Percentiles rank a stretch among this genome's conserved stretches.
Conservation (phyloP, 2,888 invertebrate species). For the Brenthis hecate region DNA sequence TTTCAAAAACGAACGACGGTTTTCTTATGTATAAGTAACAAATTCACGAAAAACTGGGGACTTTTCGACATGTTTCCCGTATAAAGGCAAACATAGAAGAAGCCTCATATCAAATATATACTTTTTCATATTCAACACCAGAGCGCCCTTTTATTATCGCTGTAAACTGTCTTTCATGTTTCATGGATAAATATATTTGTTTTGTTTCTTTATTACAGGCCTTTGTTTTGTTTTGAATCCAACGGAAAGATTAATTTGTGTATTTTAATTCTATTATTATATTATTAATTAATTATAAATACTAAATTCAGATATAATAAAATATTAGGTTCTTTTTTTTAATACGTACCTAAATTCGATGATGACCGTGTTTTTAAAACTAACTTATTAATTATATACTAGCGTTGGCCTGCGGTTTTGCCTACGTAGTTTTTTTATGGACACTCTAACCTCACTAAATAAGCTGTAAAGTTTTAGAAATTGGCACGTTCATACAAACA, state of each 20-base stretch:
- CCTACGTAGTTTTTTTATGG: too few species aligned
- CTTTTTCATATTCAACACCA: constrained; percentile 30
- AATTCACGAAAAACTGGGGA: constrained; percentile 9
- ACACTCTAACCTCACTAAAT: too few species aligned
- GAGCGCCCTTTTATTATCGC: constrained; percentile 26
- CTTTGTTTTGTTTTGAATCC: background rate
- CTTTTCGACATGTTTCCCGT: constrained; percentile 16
- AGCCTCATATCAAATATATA: constrained; percentile 27
- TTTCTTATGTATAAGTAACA: constrained; percentile 13
- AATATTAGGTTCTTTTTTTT: too few species aligned
- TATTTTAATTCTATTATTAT: background rate
- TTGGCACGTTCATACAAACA: too few species aligned
- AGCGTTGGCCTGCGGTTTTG: too few species aligned
- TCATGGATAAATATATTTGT: constrained; percentile 25
- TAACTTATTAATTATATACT: too few species aligned
- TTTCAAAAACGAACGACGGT: background rate
- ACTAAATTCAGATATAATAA: too few species aligned
- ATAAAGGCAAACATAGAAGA: constrained; percentile 19
- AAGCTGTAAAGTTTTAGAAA: too few species aligned
- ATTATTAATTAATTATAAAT: background rate
- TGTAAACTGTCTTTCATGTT: constrained; percentile 27
- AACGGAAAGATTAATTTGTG: background rate
- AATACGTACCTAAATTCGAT: too few species aligned
- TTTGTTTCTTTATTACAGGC: constrained; percentile 21
- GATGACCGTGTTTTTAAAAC: too few species aligned